Conservation (phyloP, 2,797 vertebrate genomes). For the Rhincodon typus region DNA sequence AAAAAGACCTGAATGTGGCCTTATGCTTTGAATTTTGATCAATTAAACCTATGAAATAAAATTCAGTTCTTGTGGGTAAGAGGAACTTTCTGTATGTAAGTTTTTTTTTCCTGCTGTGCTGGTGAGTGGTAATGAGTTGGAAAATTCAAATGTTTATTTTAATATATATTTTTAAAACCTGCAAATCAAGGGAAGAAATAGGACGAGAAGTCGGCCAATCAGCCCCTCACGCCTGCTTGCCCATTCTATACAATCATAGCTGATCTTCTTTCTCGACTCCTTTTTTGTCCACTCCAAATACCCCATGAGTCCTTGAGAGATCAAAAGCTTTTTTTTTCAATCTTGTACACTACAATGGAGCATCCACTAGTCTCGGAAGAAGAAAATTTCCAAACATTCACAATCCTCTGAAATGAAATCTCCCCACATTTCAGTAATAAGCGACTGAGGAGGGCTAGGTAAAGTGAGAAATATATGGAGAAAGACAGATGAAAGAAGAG, state of each 20-base stretch:
- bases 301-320: background rate
- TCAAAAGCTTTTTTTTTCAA: background rate
- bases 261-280: background rate
- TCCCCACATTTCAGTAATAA: background rate
- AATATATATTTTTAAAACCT: background rate
- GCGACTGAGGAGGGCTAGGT: background rate
- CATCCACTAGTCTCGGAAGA: no score
- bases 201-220: background rate
- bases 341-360: background rate
- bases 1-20: background rate
- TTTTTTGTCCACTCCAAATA: background rate
- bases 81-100: background rate
- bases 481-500: background rate
- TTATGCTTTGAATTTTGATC: background rate
- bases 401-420: no score
- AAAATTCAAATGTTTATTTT: no score
- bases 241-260: background rate
- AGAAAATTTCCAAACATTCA: no score
- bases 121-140: background rate
- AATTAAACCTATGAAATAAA: background rate
- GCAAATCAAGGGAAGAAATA: background rate
- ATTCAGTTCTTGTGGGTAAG: background rate
- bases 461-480: background rate
- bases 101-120: background rate
- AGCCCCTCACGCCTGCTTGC: background rate